Base-by-base conservation (phyloP, 2,888 invertebrate species). In the Lithosia quadra region DNA sequence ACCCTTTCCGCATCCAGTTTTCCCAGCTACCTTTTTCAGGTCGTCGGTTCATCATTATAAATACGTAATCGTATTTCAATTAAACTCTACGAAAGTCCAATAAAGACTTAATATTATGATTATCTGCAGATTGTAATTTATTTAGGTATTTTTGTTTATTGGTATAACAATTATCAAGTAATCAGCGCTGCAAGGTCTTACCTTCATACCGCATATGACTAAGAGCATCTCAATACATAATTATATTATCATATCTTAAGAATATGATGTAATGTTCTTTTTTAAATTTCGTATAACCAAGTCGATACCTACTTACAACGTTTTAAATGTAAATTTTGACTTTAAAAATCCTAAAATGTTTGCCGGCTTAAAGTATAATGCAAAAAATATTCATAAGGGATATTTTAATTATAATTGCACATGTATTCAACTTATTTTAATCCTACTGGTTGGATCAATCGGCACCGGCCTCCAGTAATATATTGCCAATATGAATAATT, bases 341-440 rank as follows among this genome's bases (percentile, higher is more conserved):
- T 82, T 82, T 89, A 86, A 90, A 88, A 87, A 84, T 84, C 83
- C 84, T 88, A 89, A 90, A 91, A 88, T 89, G 86, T 88, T 87
- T 85, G 80, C 80, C 77, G 66, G 73, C 72, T 70, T 73, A 74
- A 68, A 64, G 74, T 72, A 73, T 84, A 85, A 87, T 81, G 84
- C 79, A 82, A 83, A 86, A 87, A 82, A 86, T 87, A 87, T 88
- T 86, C 86, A 88, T 83, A 84, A 83, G 83, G 83, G 79, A 86
- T 88, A 90, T 89, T 90, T 90, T 91, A 92, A 92, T 92, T 91
- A 89, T 90, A 88, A 88, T 86, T 87, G 85, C 83, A 84, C 84
- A 84, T 86, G 83, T 84, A 84, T 84, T 73, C 82, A 77, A 84
- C 79, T 84, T 84, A 84, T 87, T 88, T n/a, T 88, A 90, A 90